Evolutionary conservation across 2,888 invertebrate genomes (phyloP).

Genomic region (Opisthograptis luteolata): DNA sequence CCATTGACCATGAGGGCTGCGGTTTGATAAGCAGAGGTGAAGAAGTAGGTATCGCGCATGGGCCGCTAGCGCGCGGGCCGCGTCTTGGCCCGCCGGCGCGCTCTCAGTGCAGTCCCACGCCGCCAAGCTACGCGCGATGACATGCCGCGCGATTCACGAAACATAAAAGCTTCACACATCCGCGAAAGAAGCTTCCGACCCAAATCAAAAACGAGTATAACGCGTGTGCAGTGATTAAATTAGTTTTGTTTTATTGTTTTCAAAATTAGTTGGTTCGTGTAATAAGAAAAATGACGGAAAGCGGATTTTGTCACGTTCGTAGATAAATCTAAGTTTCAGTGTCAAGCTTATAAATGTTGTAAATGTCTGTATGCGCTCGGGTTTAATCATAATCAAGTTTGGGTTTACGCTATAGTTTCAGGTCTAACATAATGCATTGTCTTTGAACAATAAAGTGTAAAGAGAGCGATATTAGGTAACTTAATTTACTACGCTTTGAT

Average conservation of each 20-base stretch:
- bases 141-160: conserved; percentile 59
- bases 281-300: conserved; percentile 54
- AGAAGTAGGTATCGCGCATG: conserved; percentile 51
- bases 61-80: conserved; percentile 38
- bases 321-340: conserved; percentile 60
- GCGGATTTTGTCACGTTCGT: conserved; percentile 73
- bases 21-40: conserved; percentile 40
- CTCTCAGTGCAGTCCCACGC: conserved; percentile 61
- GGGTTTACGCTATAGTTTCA: conserved; percentile 43
- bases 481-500: conserved; percentile 22
- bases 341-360: conserved; percentile 74
- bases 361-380: conserved; percentile 50
- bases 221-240: conserved; percentile 56
- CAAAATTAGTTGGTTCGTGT: conserved; percentile 36
- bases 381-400: conserved; percentile 41
- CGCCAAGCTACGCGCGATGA: conserved; percentile 66
- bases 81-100: conserved; percentile 23
- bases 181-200: conserved; percentile 39
- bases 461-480: conserved; percentile 53
- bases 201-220: conserved; percentile 12
- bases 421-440: conserved; percentile 59
- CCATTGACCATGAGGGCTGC: conserved; percentile 70
- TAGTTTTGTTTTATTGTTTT: conserved; percentile 20
- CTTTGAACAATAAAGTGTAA: conserved; percentile 39
- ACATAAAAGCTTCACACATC: conserved; percentile 45